Evolutionary conservation across 2,888 invertebrate genomes (phyloP), one percentile per base, ranked within the genome.

Genomic region (Candidula unifasciata): DNA sequence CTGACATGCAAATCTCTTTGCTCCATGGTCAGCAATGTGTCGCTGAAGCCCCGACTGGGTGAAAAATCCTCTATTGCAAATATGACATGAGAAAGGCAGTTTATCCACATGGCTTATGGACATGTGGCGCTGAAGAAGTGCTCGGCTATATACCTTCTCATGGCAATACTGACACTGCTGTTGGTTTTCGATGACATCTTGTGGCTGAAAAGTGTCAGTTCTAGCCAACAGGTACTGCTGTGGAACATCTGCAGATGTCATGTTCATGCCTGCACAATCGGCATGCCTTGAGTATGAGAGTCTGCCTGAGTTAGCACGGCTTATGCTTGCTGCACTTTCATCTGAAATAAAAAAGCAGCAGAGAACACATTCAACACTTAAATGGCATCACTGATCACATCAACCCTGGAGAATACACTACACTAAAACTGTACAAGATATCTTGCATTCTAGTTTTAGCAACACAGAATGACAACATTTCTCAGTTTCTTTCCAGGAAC

Each of bases 31-130:
- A 54, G 77, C 16, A 24, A 78, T 33, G 57, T 83, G 83, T 27
- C 83, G 66, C 37, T 76, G 60, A 16, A 84, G 69, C 30, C 84
- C 84, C 16, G 80, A 81, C 33, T 64, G 73, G 10, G 84, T 80
- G 30, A 71, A 84, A 37, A 84, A 84, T 37, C 84, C 84, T 77
- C 57, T 66, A 24, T 37, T 30, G 64, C 84, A 84, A n/a, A 74
- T 33, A 24, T 73, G 57, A 60, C 84, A 84, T 6, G 76, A 60
- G 44, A 76, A 84, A 30, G 84, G 84, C 69, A 83, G 44, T 37
- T 83, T 64, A 21, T 78, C 57, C 27, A 69, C 71, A 83, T 83
- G 83, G 16, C 18, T 37, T 33, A 54, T 71, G 30, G 78, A 78
- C 77, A 83, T 77, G 52, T 83, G 83, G 18, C 76, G 64, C 68